Evolutionary conservation across 2,113 vertebrate species (phyloP).

Genomic region (Nyctereutes procyonoides): DNA sequence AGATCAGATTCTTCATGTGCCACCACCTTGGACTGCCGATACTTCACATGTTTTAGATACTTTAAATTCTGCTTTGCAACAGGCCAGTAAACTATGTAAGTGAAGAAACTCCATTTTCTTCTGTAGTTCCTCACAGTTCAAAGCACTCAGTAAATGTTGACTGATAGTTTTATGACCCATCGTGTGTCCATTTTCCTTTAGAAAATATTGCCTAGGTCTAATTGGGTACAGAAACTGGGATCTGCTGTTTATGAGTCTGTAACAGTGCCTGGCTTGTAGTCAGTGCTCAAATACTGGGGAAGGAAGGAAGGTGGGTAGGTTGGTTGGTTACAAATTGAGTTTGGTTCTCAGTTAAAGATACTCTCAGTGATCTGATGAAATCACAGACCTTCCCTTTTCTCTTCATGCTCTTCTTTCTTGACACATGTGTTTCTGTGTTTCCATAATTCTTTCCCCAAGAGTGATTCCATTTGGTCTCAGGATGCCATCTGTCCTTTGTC

Average conservation of each 20-base stretch:
- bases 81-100: not conserved
- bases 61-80: not conserved
- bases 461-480: not conserved
- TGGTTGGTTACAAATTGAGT: not conserved
- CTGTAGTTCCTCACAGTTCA: not conserved
- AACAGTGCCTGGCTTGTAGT: not conserved
- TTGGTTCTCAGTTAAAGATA: not conserved
- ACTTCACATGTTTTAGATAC: not conserved
- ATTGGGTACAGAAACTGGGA: not conserved
- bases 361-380: not conserved
- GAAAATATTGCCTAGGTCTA: not conserved
- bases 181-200: not conserved
- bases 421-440: not conserved
- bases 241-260: not conserved
- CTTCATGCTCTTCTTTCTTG: not conserved
- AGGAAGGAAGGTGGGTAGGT: not conserved
- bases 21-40: not conserved
- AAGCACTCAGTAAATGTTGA: not conserved
- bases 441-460: not conserved
- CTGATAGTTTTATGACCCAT: not conserved
- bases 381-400: not conserved
- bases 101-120: not conserved
- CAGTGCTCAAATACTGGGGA: not conserved
- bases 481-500: not conserved
- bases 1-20: not conserved